Evolutionary conservation across 2,113 vertebrate genomes (phyloP), one percentile per base, ranked within the genome.

Genomic region (Miniopterus natalensis): DNA sequence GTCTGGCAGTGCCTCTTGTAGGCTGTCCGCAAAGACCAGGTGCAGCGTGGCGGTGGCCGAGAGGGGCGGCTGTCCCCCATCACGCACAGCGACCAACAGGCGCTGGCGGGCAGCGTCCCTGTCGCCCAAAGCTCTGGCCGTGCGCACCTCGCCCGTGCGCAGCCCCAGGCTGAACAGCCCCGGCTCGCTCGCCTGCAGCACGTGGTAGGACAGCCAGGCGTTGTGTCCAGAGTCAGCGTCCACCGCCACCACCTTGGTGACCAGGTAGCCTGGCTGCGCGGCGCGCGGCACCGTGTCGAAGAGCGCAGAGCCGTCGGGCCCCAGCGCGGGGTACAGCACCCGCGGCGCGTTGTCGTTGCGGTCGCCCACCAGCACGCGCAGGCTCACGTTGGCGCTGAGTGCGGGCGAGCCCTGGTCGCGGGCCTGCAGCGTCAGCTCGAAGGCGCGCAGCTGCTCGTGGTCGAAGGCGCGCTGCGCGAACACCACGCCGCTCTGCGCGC

Each of bases 21-120:
- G 88, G 11, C 97, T 98, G 92, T 98, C 97, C 0, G 99, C 98
- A 47, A 99, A 98, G 1, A 98, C 96, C 75, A 99, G 98, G 29
- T 98, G 97, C 27, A 98, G 88, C 42, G 95, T 96, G 29, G 97
- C 97, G 21, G 98, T 98, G 59, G 96, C 93, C 1, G 74, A 77
- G 17, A 77, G 74, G 5, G 74, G 47, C 0, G 74, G 47, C 2
- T 77, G 74, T 11, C 74, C 74, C 47, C 74, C 74, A 0, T 77
- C 74, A 1, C 74, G 74, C 47, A 77, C 74, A 5, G 47, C 47
- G 8, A 77, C 74, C 74, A 77, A 27, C 8, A 77, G 74, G 2
- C 74, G 27, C 15, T 77, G 74, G 17, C 47, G 74, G 0, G 8
- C 27, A 29, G 47, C 2, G 15, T 77, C 74, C 47, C 74, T 77